Base-by-base conservation (phyloP, 2,113 vertebrate genomes). In the Hemibagrus wyckioides region DNA sequence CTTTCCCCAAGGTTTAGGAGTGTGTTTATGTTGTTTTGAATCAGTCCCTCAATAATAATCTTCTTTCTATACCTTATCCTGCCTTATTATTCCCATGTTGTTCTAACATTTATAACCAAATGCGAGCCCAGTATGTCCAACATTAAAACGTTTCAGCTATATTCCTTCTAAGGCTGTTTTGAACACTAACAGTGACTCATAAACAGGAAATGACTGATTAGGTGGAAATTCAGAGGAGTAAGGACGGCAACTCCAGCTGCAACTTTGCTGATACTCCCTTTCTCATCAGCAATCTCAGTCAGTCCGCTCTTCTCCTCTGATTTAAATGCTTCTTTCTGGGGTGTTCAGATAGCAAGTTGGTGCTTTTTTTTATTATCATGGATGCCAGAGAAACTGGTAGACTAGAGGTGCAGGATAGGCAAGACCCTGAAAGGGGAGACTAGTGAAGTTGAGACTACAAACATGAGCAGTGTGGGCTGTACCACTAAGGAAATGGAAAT, bases 261-360 rank as follows among this genome's bases (percentile, higher is more conserved):
- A 95, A 94, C 87, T 96, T 96, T 88, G 95, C 94, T 10, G 96
- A 76, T 76, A 96, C 90, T 95, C 95, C 91, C 83, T 95, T 93
- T 25, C 28, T 50, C 73, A n/a, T 76, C 73, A 2, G 1, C 41
- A 50, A 92, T 56, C 94, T 94, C 89, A 92, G 92, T 5, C 95
- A 95, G 92, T 95, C 92, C 91, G 89, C 50, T 91, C 93, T 84
- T 73, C 86, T 33, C 94, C 93, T 59, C 85, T 69, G 44, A 0
- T 41, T 57, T 0, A 83, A 57, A 90, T 93, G 81, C 48, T 54
- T 13, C 0, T 83, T 84, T 0, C 83, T 92, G 63, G 90, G 83
- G 86, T 94, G 92, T 2, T 71, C 91, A 71, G 96, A 97, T 86
- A 95, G 93, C 54, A 98, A 97, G 86, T 96, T 97, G 82, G 96